Conservation (phyloP, 2,797 vertebrate genomes). For the Rhabdophis nuchalis region DNA sequence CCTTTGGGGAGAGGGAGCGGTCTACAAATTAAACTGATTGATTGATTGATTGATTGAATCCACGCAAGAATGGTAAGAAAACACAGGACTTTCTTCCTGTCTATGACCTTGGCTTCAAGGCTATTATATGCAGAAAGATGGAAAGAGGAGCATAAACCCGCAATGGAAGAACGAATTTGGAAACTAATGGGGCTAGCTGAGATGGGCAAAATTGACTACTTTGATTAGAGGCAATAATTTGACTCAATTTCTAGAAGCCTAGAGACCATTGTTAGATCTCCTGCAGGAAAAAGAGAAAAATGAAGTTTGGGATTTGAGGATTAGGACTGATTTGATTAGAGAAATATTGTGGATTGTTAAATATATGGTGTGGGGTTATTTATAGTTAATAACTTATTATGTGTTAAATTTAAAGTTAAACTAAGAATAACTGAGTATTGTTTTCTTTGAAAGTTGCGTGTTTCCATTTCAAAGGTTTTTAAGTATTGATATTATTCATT, state of each 20-base stretch:
- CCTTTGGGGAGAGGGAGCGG: too few relatives aligned
- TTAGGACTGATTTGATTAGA: neutral
- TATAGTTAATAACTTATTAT: neutral
- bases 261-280: neutral
- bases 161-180: neutral
- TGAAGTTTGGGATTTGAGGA: neutral
- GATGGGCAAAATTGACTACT: neutral
- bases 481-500: neutral
- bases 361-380: neutral
- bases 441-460: neutral
- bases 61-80: neutral
- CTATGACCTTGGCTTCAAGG: neutral
- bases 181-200: neutral
- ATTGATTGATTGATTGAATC: too few relatives aligned
- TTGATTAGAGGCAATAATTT: neutral
- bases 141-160: neutral
- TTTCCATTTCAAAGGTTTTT: neutral
- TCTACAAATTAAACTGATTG: too few relatives aligned
- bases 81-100: neutral
- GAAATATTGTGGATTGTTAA: neutral
- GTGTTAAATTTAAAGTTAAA: neutral
- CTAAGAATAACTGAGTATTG: neutral
- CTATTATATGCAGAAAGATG: neutral
- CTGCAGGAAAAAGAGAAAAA: neutral
- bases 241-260: neutral